Evolutionary conservation across 1,140 invertebrate genomes (phyloP), one percentile per base, ranked within the genome.

Genomic region (Dysdera silvatica): DNA sequence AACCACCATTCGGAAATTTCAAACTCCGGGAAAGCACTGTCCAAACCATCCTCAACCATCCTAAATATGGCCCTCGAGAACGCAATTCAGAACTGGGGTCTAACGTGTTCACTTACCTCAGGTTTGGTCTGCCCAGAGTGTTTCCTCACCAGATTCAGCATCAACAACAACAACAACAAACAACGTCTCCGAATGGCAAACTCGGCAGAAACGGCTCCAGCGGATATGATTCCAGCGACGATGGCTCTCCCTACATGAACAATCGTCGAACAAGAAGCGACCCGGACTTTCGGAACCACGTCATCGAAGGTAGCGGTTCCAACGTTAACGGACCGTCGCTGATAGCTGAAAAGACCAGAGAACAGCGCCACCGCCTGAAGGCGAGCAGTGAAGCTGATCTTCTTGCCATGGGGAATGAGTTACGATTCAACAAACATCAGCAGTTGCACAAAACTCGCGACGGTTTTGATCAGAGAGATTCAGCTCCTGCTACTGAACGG

Each of bases 31-130:
- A 95, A 73, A 91, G 89, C 23, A 95, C 91, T 23, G 91, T 95
- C 2, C 90, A 94, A 76, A 92, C 89, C 18, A 95, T 95, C 45
- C 77, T 95, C n/a, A 87, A 87, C 59, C 91, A 94, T 78, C 89
- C 72, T 26, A 75, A 74, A 51, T 77, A 77, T 61, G 76, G 76
- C 12, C 74, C 77, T n/a, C 32, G 65, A 26, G 60, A 72, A 33
- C 47, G 68, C 5, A 89, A 90, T 81, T 88, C 86, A 35, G 86
- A 89, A 0, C 76, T 92, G 37, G 71, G 88, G 18, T 86, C 86
- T 10, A 93, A 93, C 71, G 92, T 93, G 78, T 91, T 90, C 74
- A 91, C 90, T 3, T 94, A 94, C 77, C 79, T 95, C 26, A 92
- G 94, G 74, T 95, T 95, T 70, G 92, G 92, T 3, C 76, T 95